Evolutionary conservation across 1,140 invertebrate species (phyloP).

Genomic region (Calephelis nemesis): DNA sequence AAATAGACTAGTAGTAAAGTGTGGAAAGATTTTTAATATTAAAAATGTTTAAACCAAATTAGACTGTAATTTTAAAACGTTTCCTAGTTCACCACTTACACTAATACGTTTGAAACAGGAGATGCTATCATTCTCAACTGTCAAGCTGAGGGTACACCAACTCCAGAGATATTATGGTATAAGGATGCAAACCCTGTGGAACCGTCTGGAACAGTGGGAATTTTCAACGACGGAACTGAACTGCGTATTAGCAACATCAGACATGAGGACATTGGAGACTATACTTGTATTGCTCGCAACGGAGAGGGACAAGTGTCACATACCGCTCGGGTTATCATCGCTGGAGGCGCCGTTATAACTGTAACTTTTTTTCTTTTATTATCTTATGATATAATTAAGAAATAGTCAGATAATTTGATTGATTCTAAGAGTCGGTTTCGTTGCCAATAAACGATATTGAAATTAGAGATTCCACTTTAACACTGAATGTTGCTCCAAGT

Average conservation of each 20-base stretch:
- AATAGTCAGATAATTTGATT: no score
- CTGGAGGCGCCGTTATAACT: conserved; percentile 90
- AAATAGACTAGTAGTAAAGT: no score
- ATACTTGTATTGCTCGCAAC: conserved; percentile 96
- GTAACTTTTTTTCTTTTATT: conserved; percentile 48
- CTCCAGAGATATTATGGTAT: conserved; percentile 95
- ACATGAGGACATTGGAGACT: conserved; percentile 96
- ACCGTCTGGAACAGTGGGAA: conserved; percentile 90
- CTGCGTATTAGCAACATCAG: conserved; percentile 93
- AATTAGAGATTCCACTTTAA: no score
- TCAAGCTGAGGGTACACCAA: conserved; percentile 95
- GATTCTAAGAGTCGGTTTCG: no score
- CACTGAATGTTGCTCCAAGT: no score
- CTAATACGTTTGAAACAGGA: conserved; percentile 72
- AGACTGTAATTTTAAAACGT: no score
- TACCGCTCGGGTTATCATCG: conserved; percentile 95
- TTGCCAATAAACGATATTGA: no score
- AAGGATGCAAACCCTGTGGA: conserved; percentile 94
- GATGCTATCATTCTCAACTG: conserved; percentile 97
- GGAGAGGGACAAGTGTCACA: conserved; percentile 96
- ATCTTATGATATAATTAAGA: no score
- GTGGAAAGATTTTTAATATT: no score
- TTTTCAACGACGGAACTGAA: conserved; percentile 95
- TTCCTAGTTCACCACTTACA: no score
- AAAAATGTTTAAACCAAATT: no score